Conservation (phyloP, 2,797 vertebrate genomes). For the Rhinoraja longicauda region DNA sequence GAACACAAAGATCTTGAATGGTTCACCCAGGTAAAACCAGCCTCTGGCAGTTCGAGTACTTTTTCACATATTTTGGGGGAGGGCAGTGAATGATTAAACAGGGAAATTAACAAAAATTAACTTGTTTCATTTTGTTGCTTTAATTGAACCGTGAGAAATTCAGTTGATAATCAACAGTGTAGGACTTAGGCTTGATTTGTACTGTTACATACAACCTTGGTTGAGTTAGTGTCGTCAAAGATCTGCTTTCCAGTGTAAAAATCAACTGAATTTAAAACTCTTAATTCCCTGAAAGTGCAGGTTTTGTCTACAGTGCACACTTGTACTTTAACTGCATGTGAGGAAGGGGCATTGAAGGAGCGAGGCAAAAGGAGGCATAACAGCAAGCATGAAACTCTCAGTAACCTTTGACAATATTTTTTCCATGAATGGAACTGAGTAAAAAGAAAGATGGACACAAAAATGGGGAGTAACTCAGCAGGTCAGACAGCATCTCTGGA, state of each 20-base stretch:
- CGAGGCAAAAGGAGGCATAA: not conserved
- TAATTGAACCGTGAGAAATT: not conserved
- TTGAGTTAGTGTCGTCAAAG: not conserved
- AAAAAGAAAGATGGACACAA: not conserved
- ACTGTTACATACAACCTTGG: not conserved
- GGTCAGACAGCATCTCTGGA: too few relatives aligned
- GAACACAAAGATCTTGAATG: not conserved
- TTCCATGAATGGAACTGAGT: not conserved
- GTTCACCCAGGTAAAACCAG: not conserved
- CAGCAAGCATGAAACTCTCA: not conserved
- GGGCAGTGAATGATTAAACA: not conserved
- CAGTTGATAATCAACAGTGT: not conserved
- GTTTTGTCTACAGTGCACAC: not conserved
- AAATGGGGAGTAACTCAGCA: too few relatives aligned
- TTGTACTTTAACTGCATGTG: not conserved
- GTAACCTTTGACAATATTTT: not conserved
- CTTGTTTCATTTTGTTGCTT: not conserved
- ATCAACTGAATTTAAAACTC: not conserved
- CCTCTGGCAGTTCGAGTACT: not conserved
- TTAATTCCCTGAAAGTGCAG: not conserved
- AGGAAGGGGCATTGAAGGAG: not conserved
- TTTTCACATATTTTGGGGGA: not conserved
- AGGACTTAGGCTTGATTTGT: not conserved
- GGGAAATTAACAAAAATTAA: not conserved
- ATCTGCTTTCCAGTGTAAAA: not conserved